A percentile compares a stretch with the other conserved stretches of the same genome.
phyloP scores from a whole-genome alignment of 2,113 vertebrate genomes.

The Psittacula cyanocephala region DNA sequence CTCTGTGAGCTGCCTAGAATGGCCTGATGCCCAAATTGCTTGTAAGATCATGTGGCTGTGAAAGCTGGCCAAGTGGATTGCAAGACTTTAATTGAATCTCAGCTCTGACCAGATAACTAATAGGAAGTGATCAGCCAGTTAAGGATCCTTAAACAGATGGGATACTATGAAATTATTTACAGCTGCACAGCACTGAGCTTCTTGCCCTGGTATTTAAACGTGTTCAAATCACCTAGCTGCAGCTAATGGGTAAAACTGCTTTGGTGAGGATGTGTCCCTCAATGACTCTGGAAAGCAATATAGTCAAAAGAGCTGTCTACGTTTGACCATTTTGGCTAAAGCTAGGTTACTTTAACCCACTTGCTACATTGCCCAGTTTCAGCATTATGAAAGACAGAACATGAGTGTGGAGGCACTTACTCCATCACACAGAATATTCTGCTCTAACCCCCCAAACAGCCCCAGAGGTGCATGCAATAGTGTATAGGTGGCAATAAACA shows the following conservation, averaged over 20 bases:
- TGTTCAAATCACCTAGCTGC: background rate
- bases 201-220: background rate
- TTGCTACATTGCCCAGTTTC: background rate
- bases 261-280: background rate
- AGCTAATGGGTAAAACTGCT: background rate
- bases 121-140: constrained; percentile 19
- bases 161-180: background rate
- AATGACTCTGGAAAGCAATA: background rate
- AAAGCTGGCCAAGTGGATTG: background rate
- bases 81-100: constrained; percentile 14
- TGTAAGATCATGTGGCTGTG: background rate
- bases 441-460: background rate
- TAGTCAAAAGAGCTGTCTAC: background rate
- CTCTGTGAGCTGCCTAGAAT: background rate
- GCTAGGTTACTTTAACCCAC: background rate
- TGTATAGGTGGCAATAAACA: background rate
- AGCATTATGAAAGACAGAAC: background rate
- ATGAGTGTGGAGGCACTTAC: background rate
- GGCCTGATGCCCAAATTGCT: background rate
- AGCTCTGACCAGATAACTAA: background rate
- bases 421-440: background rate
- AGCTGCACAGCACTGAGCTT: background rate
- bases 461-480: background rate
- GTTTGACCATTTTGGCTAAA: background rate
- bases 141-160: constrained; percentile 1